Evolutionary conservation across 2,113 vertebrate genomes (phyloP), one percentile per base, ranked within the genome.

Genomic region (Carassius carassius): DNA sequence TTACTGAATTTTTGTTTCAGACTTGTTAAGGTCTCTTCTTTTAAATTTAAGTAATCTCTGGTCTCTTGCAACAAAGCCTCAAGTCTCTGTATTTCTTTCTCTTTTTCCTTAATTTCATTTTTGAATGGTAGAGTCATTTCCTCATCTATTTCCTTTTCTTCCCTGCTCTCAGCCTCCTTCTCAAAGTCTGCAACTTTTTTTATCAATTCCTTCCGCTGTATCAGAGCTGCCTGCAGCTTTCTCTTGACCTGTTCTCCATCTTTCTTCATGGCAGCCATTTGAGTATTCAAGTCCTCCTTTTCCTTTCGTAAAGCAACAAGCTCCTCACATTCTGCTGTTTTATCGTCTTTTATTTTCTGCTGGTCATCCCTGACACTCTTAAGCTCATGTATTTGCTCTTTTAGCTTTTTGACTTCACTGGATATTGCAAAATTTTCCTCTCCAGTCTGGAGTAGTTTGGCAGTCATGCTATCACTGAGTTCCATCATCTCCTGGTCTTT

Each of bases 201-300:
- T 86, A 97, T 90, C 25, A 99, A 95, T 21, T 98, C 96, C 84
- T 97, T 99, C 84, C 97, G 95, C 86, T 96, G 96, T 73, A 96
- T 88, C 17, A 99, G 95, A 1, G 96, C 96, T 19, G 94, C 96
- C 74, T 98, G 97, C 78, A 99, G 89, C 88, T 97, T 98, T 89
- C 91, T 91, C 81, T 95, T 96, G 9, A 94, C 51, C n/a, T 93
- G 94, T 35, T 95, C 94, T 0, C 93, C 95, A 82, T 97, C 96
- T 85, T 95, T 96, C 90, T 93, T 96, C 21, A 96, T 84, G 78
- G 88, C 90, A 3, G 92, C 90, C 63, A 97, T 82, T 81, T 97
- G 92, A 83, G 83, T 88, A 85, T 88, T 88, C 83, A 96, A 85
- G 4, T 83, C 89, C 35, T 77, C 88, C 14, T 93, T 95, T 44